These are phyloP conservation scores for Mythimna albipuncta DNA, from an alignment of 2,888 invertebrate species.

Conservation along the genomic window DNA sequence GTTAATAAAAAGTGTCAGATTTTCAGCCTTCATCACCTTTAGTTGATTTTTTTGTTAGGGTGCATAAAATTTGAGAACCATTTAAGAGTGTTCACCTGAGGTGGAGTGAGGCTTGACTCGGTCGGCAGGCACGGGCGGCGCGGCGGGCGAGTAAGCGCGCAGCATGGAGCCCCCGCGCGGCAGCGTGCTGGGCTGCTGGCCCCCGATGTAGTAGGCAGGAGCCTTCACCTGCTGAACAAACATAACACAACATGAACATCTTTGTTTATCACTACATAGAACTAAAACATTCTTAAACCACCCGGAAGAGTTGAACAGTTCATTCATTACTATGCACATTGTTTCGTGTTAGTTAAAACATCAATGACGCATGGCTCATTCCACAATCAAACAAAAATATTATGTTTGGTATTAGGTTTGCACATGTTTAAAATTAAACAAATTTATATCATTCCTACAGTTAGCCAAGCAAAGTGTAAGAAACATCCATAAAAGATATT, in stretches of 20 bases:
- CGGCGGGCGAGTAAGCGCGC: constrained; percentile 92
- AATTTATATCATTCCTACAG: neutral
- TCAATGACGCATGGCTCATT: constrained; percentile 15
- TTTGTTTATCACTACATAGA: constrained; percentile 18
- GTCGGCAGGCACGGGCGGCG: constrained; percentile 90
- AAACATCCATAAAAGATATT: neutral
- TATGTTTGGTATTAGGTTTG: constrained; percentile 6
- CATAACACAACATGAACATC: constrained; percentile 10
- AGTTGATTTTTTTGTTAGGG: constrained; percentile 23
- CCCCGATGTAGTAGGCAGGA: constrained; percentile 94
- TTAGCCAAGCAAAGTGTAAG: neutral
- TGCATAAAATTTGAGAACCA: constrained; percentile 38
- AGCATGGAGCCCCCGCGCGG: constrained; percentile 92
- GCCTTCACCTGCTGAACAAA: constrained; percentile 82
- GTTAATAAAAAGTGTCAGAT: constrained; percentile 34
- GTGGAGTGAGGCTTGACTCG: constrained; percentile 89
- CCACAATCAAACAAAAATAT: constrained; percentile 7
- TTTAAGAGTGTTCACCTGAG: constrained; percentile 66
- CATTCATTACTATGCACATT: constrained; percentile 8
- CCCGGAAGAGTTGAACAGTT: constrained; percentile 6
- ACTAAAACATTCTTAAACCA: constrained; percentile 4
- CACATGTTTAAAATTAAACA: neutral
- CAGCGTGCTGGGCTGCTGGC: constrained; percentile 90
- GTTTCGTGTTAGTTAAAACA: constrained; percentile 21
- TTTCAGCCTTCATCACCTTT: constrained; percentile 19